Percentiles rank a stretch among this genome's conserved stretches.
Evolutionary conservation across 2,888 invertebrate genomes (phyloP).

Genomic region (Pherbina coryleti): DNA sequence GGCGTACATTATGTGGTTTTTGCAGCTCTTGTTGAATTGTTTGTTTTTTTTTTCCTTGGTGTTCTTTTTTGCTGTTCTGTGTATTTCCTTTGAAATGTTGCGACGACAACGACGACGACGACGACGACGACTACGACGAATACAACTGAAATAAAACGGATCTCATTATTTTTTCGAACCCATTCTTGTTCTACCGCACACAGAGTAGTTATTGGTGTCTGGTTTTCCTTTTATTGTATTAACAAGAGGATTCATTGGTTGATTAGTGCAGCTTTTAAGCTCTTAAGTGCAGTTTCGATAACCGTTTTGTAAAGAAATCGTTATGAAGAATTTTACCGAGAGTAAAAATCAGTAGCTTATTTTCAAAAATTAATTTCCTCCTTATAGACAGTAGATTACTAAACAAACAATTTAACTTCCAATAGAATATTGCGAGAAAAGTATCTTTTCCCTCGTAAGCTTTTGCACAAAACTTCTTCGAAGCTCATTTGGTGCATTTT

Average conservation of each 20-base stretch:
- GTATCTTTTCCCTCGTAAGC: too few relatives aligned
- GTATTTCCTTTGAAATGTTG: conserved; percentile 33
- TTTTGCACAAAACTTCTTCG: too few relatives aligned
- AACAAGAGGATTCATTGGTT: neutral
- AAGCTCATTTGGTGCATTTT: too few relatives aligned
- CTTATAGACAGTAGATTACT: too few relatives aligned
- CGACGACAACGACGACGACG: conserved; percentile 23
- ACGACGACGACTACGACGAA: conserved; percentile 24
- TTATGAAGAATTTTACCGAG: too few relatives aligned
- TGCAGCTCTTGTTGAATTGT: neutral
- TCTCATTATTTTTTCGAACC: conserved; percentile 35
- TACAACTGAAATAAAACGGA: conserved; percentile 34
- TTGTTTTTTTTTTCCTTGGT: neutral
- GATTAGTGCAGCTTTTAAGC: neutral
- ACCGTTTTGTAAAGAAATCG: too few relatives aligned
- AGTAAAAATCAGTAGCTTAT: too few relatives aligned
- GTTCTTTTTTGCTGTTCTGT: neutral
- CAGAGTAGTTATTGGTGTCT: conserved; percentile 3
- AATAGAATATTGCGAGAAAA: too few relatives aligned
- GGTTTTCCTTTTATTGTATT: neutral
- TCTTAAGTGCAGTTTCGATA: neutral
- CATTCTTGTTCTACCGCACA: conserved; percentile 34
- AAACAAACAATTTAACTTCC: too few relatives aligned
- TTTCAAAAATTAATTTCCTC: too few relatives aligned
- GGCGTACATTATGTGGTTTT: conserved; percentile 27